phyloP scores from a whole-genome alignment of 2,888 invertebrate genomes.

The Drosophila ustulata region DNA sequence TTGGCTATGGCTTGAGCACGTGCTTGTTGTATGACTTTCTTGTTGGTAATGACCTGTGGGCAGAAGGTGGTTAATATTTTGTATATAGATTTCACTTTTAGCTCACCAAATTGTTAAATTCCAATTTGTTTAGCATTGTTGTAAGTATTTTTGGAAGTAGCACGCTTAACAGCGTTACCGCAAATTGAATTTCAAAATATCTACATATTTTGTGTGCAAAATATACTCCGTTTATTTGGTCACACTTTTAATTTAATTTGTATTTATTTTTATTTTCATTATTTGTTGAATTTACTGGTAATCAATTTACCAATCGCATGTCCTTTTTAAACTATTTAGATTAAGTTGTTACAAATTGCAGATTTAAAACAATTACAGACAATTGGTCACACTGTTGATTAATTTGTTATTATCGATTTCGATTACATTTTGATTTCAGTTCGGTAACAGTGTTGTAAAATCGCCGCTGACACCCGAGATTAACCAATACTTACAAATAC shows the following conservation, averaged over 20 bases:
- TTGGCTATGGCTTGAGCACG: slow-evolving; percentile 81
- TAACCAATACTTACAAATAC: slow-evolving; percentile 59
- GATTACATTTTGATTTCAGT: slow-evolving; percentile 11
- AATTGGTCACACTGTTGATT: slow-evolving; percentile 21
- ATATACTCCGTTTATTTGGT: background rate
- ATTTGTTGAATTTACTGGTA: too few relatives aligned
- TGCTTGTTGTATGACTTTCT: slow-evolving; percentile 77
- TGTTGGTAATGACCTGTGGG: slow-evolving; percentile 81
- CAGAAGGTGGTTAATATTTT: background rate
- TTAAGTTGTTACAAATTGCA: too few relatives aligned
- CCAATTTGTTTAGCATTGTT: slow-evolving; percentile 82
- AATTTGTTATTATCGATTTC: slow-evolving; percentile 28
- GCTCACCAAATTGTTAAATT: slow-evolving; percentile 83
- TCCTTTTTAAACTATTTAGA: too few relatives aligned
- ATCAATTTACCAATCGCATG: too few relatives aligned
- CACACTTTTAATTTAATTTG: background rate
- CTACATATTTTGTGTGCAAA: background rate
- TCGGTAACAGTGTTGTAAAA: slow-evolving; percentile 35
- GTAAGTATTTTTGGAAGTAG: slow-evolving; percentile 7
- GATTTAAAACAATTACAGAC: background rate
- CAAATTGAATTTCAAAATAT: background rate
- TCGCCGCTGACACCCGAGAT: slow-evolving; percentile 5
- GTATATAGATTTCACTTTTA: background rate
- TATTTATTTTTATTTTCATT: too few relatives aligned
- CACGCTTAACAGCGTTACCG: slow-evolving; percentile 28